Evolutionary conservation across 2,113 vertebrate species (phyloP).

Genomic region (Onychostruthus taczanowskii): DNA sequence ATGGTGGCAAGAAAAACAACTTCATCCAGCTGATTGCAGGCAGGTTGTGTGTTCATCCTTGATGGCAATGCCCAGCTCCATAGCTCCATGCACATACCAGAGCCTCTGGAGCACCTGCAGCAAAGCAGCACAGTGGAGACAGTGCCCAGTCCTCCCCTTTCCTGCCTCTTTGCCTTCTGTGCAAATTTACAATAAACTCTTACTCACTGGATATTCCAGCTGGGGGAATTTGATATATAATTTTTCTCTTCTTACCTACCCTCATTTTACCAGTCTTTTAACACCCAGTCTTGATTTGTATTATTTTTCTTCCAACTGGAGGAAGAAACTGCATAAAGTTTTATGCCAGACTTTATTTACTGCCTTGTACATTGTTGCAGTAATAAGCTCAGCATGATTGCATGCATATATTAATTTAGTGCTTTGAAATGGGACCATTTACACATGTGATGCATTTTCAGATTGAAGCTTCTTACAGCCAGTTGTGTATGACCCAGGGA

Average conservation of each 20-base stretch:
- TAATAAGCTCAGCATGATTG: constrained; percentile 38
- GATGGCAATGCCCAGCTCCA: not conserved
- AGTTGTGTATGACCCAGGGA: not conserved
- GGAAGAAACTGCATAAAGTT: not conserved
- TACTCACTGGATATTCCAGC: not conserved
- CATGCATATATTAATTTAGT: constrained; percentile 9
- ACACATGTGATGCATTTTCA: not conserved
- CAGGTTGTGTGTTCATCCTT: not conserved
- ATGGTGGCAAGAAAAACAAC: not conserved
- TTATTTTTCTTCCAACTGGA: not conserved
- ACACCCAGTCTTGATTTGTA: not conserved
- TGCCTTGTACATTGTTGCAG: constrained; percentile 2
- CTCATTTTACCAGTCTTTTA: not conserved
- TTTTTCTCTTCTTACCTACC: not conserved
- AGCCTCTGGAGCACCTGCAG: not conserved
- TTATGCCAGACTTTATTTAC: constrained; percentile 28
- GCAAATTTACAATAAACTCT: not conserved
- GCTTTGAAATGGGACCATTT: not conserved
- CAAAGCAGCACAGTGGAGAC: not conserved
- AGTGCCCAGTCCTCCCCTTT: not conserved
- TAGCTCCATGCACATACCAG: not conserved
- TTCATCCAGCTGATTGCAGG: not conserved
- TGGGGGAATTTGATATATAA: not conserved
- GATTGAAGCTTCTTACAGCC: not conserved
- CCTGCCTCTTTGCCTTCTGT: not conserved